Evolutionary conservation across 2,888 invertebrate species (phyloP).

Genomic region (Orthosia cruda): DNA sequence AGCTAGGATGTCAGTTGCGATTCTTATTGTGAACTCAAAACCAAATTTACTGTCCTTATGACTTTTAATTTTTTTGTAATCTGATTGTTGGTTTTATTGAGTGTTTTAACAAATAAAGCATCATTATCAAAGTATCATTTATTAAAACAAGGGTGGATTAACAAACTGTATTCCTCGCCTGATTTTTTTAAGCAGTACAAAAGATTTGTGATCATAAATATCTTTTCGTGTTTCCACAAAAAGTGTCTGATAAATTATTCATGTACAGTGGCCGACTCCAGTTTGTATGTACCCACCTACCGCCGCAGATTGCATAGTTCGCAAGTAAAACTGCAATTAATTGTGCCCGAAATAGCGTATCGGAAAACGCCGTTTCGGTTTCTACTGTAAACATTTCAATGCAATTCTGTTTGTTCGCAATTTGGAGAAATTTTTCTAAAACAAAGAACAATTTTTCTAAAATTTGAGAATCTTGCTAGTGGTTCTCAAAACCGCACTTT

Average conservation of each 20-base stretch:
- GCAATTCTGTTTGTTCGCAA: slow-evolving; percentile 25
- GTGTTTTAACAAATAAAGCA: too few relatives aligned
- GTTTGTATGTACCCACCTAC: slow-evolving; percentile 43
- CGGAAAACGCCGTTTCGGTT: slow-evolving; percentile 37
- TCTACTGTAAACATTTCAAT: slow-evolving; percentile 48
- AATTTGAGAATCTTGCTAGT: slow-evolving; percentile 10
- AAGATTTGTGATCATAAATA: slow-evolving; percentile 46
- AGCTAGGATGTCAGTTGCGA: too few relatives aligned
- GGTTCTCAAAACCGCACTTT: background rate
- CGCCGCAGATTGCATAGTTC: slow-evolving; percentile 59
- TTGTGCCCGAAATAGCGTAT: slow-evolving; percentile 54
- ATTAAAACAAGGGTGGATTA: too few relatives aligned
- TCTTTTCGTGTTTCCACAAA: slow-evolving; percentile 49
- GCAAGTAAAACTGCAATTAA: slow-evolving; percentile 59
- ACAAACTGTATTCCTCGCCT: too few relatives aligned
- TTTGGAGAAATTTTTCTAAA: slow-evolving; percentile 14
- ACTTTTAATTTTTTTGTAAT: too few relatives aligned
- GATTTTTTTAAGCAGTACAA: too few relatives aligned
- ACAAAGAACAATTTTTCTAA: slow-evolving; percentile 2
- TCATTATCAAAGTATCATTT: too few relatives aligned
- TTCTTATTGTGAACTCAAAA: too few relatives aligned
- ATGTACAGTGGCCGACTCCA: slow-evolving; percentile 42
- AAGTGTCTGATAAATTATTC: slow-evolving; percentile 50
- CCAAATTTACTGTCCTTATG: too few relatives aligned
- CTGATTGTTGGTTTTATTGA: too few relatives aligned